These are phyloP conservation scores for Artemia sinica DNA, from an alignment of 2,888 invertebrate species.

Conservation along the genomic window DNA sequence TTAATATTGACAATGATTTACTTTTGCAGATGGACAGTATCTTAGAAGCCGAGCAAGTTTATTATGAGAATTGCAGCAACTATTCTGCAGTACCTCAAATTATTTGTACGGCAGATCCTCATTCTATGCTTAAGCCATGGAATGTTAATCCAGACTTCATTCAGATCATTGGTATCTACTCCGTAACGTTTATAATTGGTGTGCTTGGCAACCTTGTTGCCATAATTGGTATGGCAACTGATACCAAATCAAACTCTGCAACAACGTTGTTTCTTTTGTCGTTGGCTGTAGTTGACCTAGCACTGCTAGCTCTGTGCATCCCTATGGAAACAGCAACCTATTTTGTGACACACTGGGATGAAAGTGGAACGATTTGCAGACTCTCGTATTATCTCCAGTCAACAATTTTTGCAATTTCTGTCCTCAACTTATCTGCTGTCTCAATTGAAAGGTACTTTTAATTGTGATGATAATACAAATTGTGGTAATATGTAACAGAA, in stretches of 20 bases:
- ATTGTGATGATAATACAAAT: too few relatives aligned
- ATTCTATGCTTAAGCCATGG: conserved; percentile 30
- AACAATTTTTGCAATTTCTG: conserved; percentile 35
- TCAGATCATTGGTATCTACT: conserved; percentile 29
- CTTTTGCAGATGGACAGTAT: too few relatives aligned
- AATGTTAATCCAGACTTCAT: conserved; percentile 28
- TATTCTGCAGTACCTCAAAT: too few relatives aligned
- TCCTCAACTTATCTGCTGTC: conserved; percentile 37
- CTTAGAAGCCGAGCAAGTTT: too few relatives aligned
- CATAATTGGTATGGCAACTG: conserved; percentile 33
- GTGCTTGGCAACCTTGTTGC: conserved; percentile 35
- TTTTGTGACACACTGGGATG: conserved; percentile 33
- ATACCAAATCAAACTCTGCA: conserved; percentile 30
- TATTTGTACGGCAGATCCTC: conserved; percentile 26
- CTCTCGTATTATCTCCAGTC: conserved; percentile 35
- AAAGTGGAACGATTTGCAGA: conserved; percentile 35
- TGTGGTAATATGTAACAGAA: too few relatives aligned
- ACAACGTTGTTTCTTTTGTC: conserved; percentile 31
- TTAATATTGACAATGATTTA: too few relatives aligned
- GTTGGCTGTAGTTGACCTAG: conserved; percentile 34
- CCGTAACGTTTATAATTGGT: conserved; percentile 32
- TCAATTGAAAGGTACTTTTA: conserved; percentile 36
- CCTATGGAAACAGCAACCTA: conserved; percentile 35
- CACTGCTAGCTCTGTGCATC: conserved; percentile 34
- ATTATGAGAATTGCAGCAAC: too few relatives aligned